Base-by-base conservation (phyloP, 2,797 vertebrate genomes). In the Pelobates cultripes region DNA sequence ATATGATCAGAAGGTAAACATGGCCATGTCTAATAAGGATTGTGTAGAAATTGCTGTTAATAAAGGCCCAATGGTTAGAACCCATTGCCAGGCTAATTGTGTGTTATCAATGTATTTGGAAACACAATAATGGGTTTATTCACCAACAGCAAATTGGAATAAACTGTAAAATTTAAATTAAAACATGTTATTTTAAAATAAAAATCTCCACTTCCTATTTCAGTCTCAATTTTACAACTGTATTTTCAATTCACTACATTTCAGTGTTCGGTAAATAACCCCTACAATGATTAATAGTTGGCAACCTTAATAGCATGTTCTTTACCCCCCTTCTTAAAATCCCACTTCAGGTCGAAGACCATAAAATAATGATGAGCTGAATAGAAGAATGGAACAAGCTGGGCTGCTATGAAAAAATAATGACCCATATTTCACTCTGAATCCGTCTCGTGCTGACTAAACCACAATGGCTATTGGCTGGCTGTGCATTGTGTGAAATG, bases 341-440 rank as follows among this genome's bases (percentile, higher is more conserved):
- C 17, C 28, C 61, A 7, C 13, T 74, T 14, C 15, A 60, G 43
- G 43, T 75, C 17, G 15, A 75, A 75, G 43, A 43, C 72, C 47
- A 74, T 57, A 40, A 43, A 55, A 68, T 68, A 68, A 68, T 79
- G 71, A 73, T 68, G 45, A 42, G 43, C 28, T 28, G 28, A 28
- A 28, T 28, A 28, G 28, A 28, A 28, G 9, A 51, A n/a, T 8
- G 60, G 15, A 42, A 77, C 28, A 43, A 45, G 43, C 10, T 15
- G 42, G 60, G 43, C 12, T 51, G 17, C 43, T 17, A n/a, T 8
- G 43, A 28, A 68, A 53, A 60, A 80, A 28, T 45, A 75, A 60
- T 63, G 9, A 43, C 47, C 51, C 42, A 57, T 17, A 17, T 63
- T 14, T 63, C 14, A 69, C 41, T 55, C n/a, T 10, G 41, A 28